Percentiles rank a stretch among this genome's conserved stretches.
Evolutionary conservation across 2,888 invertebrate genomes (phyloP).

Genomic region (Dyspetes luteomarginatus): DNA sequence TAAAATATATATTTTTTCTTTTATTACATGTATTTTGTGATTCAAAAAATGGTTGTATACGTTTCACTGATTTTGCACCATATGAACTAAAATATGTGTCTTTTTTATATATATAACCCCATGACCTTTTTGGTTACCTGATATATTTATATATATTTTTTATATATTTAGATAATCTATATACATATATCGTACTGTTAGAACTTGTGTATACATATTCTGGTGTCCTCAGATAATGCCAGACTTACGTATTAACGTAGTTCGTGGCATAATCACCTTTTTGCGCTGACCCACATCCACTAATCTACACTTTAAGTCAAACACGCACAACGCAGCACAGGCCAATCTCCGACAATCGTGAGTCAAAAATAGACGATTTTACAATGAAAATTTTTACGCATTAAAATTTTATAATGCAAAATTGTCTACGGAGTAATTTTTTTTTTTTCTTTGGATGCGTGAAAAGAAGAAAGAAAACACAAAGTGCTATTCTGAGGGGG

Average conservation of each 20-base stretch:
- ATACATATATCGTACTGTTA: not conserved
- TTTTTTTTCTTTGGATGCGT: no score
- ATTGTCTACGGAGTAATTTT: not conserved
- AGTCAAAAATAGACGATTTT: not conserved
- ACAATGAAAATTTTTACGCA: not conserved
- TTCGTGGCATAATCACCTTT: constrained; percentile 33
- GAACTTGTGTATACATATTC: not conserved
- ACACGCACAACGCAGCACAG: not conserved
- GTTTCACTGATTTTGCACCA: no score
- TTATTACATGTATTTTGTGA: no score
- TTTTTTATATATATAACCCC: no score
- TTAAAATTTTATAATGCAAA: not conserved
- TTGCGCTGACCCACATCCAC: constrained; percentile 34
- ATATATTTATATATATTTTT: not conserved
- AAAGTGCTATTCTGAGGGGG: not conserved
- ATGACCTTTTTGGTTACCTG: no score
- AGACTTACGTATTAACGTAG: not conserved
- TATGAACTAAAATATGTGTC: no score
- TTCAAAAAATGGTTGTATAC: no score
- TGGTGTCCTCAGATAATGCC: not conserved
- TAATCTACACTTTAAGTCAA: no score
- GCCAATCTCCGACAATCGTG: constrained; percentile 1
- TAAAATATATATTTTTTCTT: no score
- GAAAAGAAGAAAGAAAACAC: not conserved
- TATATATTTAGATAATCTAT: not conserved